These are phyloP conservation scores for Pegoplata infirma DNA, from an alignment of 2,888 invertebrate species.

Conservation along the genomic window DNA sequence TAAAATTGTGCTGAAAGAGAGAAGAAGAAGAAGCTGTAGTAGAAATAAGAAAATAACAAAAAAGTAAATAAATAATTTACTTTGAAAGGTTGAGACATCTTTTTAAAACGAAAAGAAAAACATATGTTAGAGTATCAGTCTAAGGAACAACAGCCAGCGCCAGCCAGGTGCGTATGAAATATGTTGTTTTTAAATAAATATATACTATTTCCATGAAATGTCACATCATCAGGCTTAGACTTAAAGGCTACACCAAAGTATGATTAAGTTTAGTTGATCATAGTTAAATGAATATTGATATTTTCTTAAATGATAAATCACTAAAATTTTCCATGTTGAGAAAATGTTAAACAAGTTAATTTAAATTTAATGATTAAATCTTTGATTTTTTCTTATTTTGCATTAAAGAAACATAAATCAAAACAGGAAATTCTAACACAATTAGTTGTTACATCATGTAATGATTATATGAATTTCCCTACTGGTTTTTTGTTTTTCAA, in stretches of 20 bases:
- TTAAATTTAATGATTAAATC: neutral
- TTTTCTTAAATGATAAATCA: neutral
- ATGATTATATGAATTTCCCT: slow-evolving; percentile 9
- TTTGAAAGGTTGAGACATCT: slow-evolving; percentile 46
- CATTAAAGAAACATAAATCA: neutral
- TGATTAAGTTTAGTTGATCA: neutral
- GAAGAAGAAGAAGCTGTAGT: neutral
- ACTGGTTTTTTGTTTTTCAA: slow-evolving; percentile 12
- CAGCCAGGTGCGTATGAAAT: slow-evolving; percentile 41
- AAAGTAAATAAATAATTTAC: slow-evolving; percentile 34
- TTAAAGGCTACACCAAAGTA: slow-evolving; percentile 23
- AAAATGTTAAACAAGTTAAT: slow-evolving; percentile 36
- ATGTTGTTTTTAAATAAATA: slow-evolving; percentile 6
- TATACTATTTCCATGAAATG: slow-evolving; percentile 32
- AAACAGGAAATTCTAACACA: slow-evolving; percentile 49
- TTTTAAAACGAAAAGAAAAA: slow-evolving; percentile 13
- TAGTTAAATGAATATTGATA: slow-evolving; percentile 1
- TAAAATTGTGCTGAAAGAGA: too few relatives aligned
- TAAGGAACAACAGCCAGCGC: neutral
- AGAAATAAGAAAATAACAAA: neutral
- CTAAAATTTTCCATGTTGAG: neutral
- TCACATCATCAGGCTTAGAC: slow-evolving; percentile 30
- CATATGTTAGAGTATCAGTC: neutral
- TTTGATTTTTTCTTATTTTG: neutral
- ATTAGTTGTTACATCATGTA: slow-evolving; percentile 53